phyloP scores from a whole-genome alignment of 2,113 vertebrate species.

The Argyrosomus japonicus region DNA sequence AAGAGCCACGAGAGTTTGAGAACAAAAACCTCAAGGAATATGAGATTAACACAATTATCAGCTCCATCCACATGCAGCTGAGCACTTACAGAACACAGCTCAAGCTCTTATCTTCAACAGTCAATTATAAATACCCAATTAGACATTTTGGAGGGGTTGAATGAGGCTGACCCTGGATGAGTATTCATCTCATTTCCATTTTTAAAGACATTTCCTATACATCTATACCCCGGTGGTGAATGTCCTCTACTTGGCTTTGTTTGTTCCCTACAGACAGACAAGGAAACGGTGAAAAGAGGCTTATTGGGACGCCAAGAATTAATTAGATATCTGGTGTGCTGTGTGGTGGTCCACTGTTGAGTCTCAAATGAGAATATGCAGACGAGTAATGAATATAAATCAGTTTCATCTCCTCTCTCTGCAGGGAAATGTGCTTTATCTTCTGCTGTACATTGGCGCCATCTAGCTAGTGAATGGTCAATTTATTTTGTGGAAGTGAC shows the following conservation, averaged over 20 bases:
- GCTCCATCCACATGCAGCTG: conserved; percentile 49
- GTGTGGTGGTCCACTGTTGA: conserved; percentile 15
- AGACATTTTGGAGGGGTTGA: conserved; percentile 27
- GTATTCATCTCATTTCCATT: conserved; percentile 40
- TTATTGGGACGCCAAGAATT: conserved; percentile 24
- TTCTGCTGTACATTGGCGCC: conserved; percentile 33
- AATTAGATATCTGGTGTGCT: conserved; percentile 38
- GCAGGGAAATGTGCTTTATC: background rate
- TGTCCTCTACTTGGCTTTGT: conserved; percentile 29
- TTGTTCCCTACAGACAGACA: conserved; percentile 24
- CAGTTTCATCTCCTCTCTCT: background rate
- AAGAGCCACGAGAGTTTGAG: background rate
- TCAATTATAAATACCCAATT: conserved; percentile 56
- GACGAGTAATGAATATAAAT: conserved; percentile 33
- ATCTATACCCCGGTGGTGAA: background rate
- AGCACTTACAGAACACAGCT: conserved; percentile 10
- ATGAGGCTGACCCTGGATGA: conserved; percentile 39
- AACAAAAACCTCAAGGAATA: conserved; percentile 37
- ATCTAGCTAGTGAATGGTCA: conserved; percentile 23
- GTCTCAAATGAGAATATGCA: conserved; percentile 16
- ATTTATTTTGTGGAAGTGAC: conserved; percentile 65
- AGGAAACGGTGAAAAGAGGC: conserved; percentile 18
- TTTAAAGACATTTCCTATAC: conserved; percentile 7
- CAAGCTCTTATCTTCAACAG: conserved; percentile 47
- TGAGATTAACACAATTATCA: conserved; percentile 53